phyloP scores from a whole-genome alignment of 2,888 invertebrate species.

The Eubasilissa splendida region DNA sequence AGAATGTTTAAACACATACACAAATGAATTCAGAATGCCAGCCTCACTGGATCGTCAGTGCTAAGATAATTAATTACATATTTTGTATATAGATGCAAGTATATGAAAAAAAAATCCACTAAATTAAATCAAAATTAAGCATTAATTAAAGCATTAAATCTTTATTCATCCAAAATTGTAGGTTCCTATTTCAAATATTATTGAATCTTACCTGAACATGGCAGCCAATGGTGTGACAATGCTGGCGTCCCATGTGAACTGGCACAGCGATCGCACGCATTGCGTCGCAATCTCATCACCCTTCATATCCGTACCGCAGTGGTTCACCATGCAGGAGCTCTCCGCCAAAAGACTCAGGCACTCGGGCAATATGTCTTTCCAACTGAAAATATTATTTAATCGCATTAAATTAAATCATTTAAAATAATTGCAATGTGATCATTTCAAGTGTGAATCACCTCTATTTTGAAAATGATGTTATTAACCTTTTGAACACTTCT shows the following conservation, averaged over 20 bases:
- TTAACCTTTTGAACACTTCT: no score
- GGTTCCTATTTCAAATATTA: conserved; percentile 57
- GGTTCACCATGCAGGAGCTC: conserved; percentile 69
- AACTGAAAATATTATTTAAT: conserved; percentile 65
- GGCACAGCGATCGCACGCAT: conserved; percentile 75
- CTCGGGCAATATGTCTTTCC: conserved; percentile 80
- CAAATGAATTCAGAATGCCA: no score
- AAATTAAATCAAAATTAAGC: background rate
- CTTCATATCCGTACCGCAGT: conserved; percentile 74
- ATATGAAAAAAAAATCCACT: background rate
- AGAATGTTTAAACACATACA: no score
- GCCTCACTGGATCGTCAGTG: no score
- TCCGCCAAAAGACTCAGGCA: conserved; percentile 72
- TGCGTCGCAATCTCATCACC: conserved; percentile 75
- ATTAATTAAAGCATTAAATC: background rate
- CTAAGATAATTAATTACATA: no score
- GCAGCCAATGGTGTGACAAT: conserved; percentile 76
- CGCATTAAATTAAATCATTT: background rate
- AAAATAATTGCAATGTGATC: no score
- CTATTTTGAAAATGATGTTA: no score
- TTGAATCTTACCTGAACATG: conserved; percentile 75
- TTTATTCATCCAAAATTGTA: no score
- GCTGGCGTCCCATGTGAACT: conserved; percentile 73
- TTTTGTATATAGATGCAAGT: no score
- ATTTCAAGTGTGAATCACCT: no score